phyloP scores from a whole-genome alignment of 2,113 vertebrate species.

The Odocoileus hemionus region DNA sequence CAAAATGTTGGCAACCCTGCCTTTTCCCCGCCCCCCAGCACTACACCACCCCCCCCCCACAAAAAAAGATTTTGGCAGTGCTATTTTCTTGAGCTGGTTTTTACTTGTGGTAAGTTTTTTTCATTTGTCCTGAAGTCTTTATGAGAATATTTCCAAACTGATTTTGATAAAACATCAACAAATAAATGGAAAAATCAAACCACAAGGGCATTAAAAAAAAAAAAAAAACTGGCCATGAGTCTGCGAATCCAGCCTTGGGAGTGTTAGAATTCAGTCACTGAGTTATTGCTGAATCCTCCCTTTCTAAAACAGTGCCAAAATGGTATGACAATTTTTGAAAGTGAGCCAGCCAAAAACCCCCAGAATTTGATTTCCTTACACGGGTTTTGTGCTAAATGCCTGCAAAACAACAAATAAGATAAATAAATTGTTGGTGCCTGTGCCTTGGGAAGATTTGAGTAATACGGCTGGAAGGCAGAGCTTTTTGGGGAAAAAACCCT shows the following conservation, averaged over 20 bases:
- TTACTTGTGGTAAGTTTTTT: slow-evolving; percentile 22
- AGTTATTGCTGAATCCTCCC: neutral
- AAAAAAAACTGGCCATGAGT: neutral
- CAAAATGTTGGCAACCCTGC: neutral
- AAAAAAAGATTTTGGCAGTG: neutral
- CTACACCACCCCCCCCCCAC: neutral
- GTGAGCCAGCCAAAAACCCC: neutral
- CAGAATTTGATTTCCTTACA: slow-evolving; percentile 10
- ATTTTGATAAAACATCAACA: slow-evolving; percentile 10
- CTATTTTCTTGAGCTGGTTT: neutral
- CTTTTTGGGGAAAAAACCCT: neutral
- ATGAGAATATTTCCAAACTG: slow-evolving; percentile 29
- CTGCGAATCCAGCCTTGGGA: neutral
- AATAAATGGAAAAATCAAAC: slow-evolving; percentile 41
- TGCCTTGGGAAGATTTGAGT: neutral
- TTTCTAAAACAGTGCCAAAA: neutral
- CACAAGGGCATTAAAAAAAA: slow-evolving; percentile 28
- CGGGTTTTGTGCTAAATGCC: neutral
- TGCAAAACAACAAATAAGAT: neutral
- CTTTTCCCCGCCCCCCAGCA: neutral
- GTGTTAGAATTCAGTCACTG: neutral
- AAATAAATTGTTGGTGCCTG: neutral
- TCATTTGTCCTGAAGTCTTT: slow-evolving; percentile 40
- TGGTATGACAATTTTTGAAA: slow-evolving; percentile 10
- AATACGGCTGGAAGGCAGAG: neutral